Conservation (phyloP, 2,797 vertebrate species). For the Carapus acus region DNA sequence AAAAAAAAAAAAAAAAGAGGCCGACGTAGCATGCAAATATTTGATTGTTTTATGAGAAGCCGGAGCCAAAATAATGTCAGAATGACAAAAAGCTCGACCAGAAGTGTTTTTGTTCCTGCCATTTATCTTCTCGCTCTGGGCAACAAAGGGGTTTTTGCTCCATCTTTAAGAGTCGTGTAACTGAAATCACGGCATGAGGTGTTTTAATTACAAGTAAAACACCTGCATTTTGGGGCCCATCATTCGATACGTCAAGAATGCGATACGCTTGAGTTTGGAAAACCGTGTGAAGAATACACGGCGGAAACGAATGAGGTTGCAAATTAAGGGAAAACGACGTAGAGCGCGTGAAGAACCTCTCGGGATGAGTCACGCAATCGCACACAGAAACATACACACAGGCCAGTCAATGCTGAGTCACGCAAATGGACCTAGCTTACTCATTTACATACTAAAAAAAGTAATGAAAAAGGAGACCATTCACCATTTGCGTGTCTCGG, state of each 20-base stretch:
- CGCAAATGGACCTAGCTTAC: not conserved
- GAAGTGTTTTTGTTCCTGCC: not conserved
- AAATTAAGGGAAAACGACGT: conserved; percentile 25
- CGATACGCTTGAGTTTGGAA: no score
- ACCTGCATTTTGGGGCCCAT: not conserved
- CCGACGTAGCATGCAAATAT: not conserved
- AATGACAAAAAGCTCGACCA: not conserved
- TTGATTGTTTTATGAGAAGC: not conserved
- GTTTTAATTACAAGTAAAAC: no score
- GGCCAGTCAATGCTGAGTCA: conserved; percentile 1
- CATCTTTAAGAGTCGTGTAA: no score
- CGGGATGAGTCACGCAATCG: conserved; percentile 43
- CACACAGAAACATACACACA: conserved; percentile 7
- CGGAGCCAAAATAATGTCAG: not conserved
- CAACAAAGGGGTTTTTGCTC: no score
- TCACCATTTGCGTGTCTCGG: no score
- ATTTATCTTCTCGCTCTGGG: not conserved
- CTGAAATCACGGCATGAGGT: no score
- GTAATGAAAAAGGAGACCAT: no score
- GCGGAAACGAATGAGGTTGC: not conserved
- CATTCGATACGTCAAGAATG: no score
- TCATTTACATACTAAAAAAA: no score
- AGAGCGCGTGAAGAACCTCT: conserved; percentile 34
- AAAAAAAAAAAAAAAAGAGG: no score
- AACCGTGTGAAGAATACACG: no score